Percentiles rank a stretch among this genome's conserved stretches.
Evolutionary conservation across 2,888 invertebrate genomes (phyloP).

Genomic region (Physocephala rufipes): DNA sequence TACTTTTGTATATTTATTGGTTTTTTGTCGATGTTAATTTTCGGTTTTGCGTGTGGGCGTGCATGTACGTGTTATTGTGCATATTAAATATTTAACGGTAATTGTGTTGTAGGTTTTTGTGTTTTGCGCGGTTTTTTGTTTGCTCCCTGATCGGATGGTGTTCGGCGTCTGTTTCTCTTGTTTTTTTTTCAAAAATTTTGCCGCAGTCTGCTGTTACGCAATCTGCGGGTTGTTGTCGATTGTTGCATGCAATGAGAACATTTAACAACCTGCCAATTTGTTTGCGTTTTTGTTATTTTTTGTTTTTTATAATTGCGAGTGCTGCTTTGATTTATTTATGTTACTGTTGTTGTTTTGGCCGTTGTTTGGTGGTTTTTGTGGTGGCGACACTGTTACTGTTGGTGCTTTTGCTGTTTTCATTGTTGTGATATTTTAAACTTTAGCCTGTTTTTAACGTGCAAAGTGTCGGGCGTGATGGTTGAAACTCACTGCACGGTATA

Average conservation of each 20-base stretch:
- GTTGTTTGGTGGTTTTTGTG: too few species aligned
- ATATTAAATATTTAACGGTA: too few species aligned
- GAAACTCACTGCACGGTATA: neutral
- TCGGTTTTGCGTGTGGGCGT: neutral
- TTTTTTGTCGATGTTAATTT: neutral
- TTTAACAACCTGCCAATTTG: slow-evolving; percentile 14
- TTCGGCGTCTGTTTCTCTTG: too few species aligned
- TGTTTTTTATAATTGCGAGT: neutral
- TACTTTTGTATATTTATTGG: slow-evolving; percentile 13
- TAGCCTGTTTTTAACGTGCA: neutral
- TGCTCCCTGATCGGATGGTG: too few species aligned
- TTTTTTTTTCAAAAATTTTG: neutral
- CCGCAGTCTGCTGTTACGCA: neutral
- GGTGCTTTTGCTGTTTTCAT: neutral
- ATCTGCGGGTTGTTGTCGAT: slow-evolving; percentile 6
- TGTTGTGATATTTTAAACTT: neutral
- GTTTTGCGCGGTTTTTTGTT: neutral
- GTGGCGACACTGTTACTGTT: too few species aligned
- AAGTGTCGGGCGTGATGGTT: neutral
- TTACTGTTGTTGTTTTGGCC: slow-evolving; percentile 7
- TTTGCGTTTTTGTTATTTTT: neutral
- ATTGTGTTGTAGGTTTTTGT: too few species aligned
- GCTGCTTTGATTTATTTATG: neutral
- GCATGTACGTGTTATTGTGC: too few species aligned
- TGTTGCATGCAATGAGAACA: slow-evolving; percentile 1